These are phyloP conservation scores for Caenorhabditis auriculariae DNA, from an alignment of 2,888 invertebrate species.

Conservation along the genomic window DNA sequence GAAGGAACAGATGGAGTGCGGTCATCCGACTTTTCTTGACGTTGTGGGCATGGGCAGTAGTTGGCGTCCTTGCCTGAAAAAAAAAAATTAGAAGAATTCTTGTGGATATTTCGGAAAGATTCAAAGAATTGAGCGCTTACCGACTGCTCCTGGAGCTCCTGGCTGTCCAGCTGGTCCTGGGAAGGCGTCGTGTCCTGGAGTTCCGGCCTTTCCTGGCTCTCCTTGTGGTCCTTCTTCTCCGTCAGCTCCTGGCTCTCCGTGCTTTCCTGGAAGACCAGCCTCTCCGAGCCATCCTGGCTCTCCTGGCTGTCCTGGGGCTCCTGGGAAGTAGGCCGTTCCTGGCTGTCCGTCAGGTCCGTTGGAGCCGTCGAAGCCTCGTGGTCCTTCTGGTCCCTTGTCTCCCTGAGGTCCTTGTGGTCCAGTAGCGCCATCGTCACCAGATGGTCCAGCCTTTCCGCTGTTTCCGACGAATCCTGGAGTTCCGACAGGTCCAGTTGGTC, in stretches of 20 bases:
- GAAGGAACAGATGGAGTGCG: slow-evolving; percentile 8
- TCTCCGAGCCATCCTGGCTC: slow-evolving; percentile 44
- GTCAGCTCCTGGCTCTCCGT: slow-evolving; percentile 41
- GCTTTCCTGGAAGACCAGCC: slow-evolving; percentile 39
- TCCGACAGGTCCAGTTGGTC: slow-evolving; percentile 33
- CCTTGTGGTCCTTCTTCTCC: slow-evolving; percentile 39
- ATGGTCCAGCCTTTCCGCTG: slow-evolving; percentile 31
- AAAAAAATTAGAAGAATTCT: no score
- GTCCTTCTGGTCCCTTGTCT: slow-evolving; percentile 39
- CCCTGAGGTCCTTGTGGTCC: slow-evolving; percentile 32
- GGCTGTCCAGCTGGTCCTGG: slow-evolving; percentile 40
- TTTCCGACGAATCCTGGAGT: slow-evolving; percentile 32
- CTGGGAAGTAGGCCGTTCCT: slow-evolving; percentile 40
- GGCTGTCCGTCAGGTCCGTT: slow-evolving; percentile 42
- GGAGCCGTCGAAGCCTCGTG: slow-evolving; percentile 38
- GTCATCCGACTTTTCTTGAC: slow-evolving; percentile 23
- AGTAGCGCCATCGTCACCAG: slow-evolving; percentile 32
- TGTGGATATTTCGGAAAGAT: no score
- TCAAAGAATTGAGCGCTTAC: no score
- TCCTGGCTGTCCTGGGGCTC: slow-evolving; percentile 46
- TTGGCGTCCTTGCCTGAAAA: slow-evolving; percentile 34
- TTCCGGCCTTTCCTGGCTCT: slow-evolving; percentile 36
- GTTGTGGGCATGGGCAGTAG: slow-evolving; percentile 37
- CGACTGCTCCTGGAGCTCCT: slow-evolving; percentile 39
- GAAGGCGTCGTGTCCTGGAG: slow-evolving; percentile 36